Conservation (phyloP, 30 jellyfish, hydroid and myxozoan species). For the Hydractinia echinata region DNA sequence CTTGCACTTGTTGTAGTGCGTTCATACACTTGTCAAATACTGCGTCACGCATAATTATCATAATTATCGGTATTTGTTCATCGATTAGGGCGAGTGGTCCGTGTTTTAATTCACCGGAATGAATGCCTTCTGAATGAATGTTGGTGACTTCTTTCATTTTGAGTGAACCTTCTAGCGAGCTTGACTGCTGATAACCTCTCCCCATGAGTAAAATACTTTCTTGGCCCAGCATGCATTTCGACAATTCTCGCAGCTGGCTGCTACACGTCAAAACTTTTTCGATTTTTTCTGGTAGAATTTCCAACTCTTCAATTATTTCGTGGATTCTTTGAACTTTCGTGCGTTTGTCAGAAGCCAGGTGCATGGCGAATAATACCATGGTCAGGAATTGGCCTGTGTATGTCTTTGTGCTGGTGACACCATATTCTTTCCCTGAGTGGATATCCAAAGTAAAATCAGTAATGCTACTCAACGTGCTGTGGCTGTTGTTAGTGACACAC, state of each 20-base stretch:
- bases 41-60: constrained; percentile 66
- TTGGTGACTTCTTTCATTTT: constrained; percentile 80
- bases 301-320: constrained; percentile 57
- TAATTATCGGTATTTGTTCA: constrained; percentile 70
- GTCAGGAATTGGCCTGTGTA: constrained; percentile 81
- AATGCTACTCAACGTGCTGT: constrained; percentile 70
- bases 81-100: constrained; percentile 94
- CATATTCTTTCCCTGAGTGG: constrained; percentile 80
- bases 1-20: constrained; percentile 86
- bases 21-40: constrained; percentile 76
- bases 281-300: constrained; percentile 58
- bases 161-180: constrained; percentile 93
- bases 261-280: constrained; percentile 41
- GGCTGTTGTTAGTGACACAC: constrained; percentile 79
- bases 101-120: constrained; percentile 91
- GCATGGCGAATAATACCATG: constrained; percentile 64
- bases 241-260: constrained; percentile 37
- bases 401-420: constrained; percentile 95
- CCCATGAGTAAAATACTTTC: constrained; percentile 75
- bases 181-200: constrained; percentile 84
- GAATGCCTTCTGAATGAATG: constrained; percentile 91
- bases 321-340: constrained; percentile 51
- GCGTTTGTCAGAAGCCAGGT: constrained; percentile 67
- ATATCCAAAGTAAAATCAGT: constrained; percentile 83
- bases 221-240: constrained; percentile 33